Evolutionary conservation across 1,140 invertebrate species (phyloP).

Genomic region (Temnothorax nylanderi): DNA sequence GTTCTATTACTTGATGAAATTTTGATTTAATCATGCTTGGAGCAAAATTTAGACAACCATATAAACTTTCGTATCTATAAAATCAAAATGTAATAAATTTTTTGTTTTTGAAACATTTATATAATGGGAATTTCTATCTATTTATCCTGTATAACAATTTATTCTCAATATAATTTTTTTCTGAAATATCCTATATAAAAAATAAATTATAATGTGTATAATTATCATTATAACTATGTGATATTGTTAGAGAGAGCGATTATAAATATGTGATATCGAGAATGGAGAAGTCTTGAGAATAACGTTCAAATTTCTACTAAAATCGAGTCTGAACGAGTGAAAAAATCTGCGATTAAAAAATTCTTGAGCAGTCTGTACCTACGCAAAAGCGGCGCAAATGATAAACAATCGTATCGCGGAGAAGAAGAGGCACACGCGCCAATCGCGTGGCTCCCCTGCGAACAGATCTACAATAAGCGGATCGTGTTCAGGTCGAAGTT

Average conservation of each 20-base stretch:
- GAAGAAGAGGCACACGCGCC: not conserved
- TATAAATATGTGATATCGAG: not conserved
- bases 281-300: not conserved
- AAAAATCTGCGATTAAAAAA: not conserved
- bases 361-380: conserved; percentile 13
- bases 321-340: not conserved
- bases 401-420: conserved; percentile 20
- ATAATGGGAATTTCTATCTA: not conserved
- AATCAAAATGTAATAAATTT: not conserved
- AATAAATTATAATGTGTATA: not conserved
- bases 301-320: not conserved
- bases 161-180: not conserved
- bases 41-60: not conserved
- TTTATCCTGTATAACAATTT: not conserved
- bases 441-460: conserved; percentile 68
- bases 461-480: conserved; percentile 57
- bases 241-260: too few relatives aligned
- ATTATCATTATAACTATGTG: too few relatives aligned
- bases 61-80: not conserved
- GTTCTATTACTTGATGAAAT: not conserved
- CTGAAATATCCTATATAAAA: not conserved
- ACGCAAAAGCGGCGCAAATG: conserved; percentile 15
- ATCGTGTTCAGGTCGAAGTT: conserved; percentile 59
- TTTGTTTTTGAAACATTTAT: not conserved
- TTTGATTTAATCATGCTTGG: not conserved